Conservation (phyloP, 2,888 invertebrate species). For the Ichneumoninae sp. region DNA sequence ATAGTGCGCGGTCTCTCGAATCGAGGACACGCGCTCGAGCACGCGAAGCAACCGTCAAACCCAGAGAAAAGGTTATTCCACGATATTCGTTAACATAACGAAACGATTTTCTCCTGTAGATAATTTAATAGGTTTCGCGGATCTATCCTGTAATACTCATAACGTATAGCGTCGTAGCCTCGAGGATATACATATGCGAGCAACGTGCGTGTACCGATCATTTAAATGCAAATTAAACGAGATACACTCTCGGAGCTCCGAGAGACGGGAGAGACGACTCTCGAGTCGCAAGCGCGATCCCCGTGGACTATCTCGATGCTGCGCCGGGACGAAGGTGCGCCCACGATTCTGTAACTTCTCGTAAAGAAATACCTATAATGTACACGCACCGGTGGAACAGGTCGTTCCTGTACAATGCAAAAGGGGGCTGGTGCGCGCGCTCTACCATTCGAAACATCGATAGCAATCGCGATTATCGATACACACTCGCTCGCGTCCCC, state of each 20-base stretch:
- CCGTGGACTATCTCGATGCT: slow-evolving; percentile 67
- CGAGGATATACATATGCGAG: slow-evolving; percentile 46
- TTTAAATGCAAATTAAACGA: slow-evolving; percentile 67
- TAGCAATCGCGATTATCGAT: slow-evolving; percentile 74
- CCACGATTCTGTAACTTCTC: slow-evolving; percentile 68
- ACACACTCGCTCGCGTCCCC: slow-evolving; percentile 32
- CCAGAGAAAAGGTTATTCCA: slow-evolving; percentile 41
- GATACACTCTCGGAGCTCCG: slow-evolving; percentile 27
- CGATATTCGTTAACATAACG: slow-evolving; percentile 22
- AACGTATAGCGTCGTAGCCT: slow-evolving; percentile 48
- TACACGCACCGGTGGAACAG: slow-evolving; percentile 55
- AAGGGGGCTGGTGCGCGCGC: slow-evolving; percentile 59
- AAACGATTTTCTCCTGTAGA: slow-evolving; percentile 34
- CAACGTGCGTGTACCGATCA: slow-evolving; percentile 62
- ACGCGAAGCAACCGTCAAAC: slow-evolving; percentile 59
- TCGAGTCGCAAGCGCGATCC: slow-evolving; percentile 24
- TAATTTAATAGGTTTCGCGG: slow-evolving; percentile 49
- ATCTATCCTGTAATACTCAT: slow-evolving; percentile 52
- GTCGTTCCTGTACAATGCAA: slow-evolving; percentile 67
- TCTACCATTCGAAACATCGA: slow-evolving; percentile 71
- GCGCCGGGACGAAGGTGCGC: slow-evolving; percentile 65
- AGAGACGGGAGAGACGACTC: background rate
- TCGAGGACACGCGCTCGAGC: slow-evolving; percentile 50
- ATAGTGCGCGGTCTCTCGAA: slow-evolving; percentile 23
- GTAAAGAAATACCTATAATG: slow-evolving; percentile 44